Conservation (phyloP, 2,113 vertebrate species). For the Leucopsar rothschildi region DNA sequence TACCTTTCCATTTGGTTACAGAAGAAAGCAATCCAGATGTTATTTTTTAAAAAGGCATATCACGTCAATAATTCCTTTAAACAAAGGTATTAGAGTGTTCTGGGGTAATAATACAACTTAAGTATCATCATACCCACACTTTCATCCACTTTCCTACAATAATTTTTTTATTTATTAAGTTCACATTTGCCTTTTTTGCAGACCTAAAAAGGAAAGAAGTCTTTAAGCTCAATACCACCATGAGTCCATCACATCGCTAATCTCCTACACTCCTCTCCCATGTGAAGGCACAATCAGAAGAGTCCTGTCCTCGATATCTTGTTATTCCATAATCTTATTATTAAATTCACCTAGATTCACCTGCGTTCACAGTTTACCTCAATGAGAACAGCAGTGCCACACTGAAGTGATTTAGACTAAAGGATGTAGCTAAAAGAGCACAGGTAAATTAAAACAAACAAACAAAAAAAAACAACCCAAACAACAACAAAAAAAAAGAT, state of each 20-base stretch:
- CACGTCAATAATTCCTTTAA: not conserved
- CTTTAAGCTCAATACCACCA: not conserved
- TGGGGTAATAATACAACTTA: fast-evolving
- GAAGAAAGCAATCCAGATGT: not conserved
- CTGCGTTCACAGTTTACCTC: not conserved
- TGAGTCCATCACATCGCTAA: not conserved
- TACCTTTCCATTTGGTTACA: not conserved
- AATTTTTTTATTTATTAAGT: not conserved
- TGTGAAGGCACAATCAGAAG: not conserved
- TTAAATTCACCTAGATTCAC: not conserved
- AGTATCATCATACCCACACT: not conserved
- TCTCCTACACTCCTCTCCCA: not conserved
- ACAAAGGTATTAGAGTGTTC: not conserved
- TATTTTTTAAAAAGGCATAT: not conserved
- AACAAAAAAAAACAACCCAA: not conserved
- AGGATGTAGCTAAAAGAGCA: not conserved
- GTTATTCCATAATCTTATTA: not conserved
- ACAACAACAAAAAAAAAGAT: not conserved
- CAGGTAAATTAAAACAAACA: not conserved
- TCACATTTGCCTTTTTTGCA: not conserved
- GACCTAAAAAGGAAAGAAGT: not conserved
- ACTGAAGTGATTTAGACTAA: not conserved
- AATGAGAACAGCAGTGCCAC: not conserved
- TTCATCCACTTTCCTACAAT: not conserved
- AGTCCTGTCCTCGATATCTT: not conserved